Evolutionary conservation across 2,113 vertebrate species (phyloP), one percentile per base, ranked within the genome.

Genomic region (Periophthalmodon schlosseri): DNA sequence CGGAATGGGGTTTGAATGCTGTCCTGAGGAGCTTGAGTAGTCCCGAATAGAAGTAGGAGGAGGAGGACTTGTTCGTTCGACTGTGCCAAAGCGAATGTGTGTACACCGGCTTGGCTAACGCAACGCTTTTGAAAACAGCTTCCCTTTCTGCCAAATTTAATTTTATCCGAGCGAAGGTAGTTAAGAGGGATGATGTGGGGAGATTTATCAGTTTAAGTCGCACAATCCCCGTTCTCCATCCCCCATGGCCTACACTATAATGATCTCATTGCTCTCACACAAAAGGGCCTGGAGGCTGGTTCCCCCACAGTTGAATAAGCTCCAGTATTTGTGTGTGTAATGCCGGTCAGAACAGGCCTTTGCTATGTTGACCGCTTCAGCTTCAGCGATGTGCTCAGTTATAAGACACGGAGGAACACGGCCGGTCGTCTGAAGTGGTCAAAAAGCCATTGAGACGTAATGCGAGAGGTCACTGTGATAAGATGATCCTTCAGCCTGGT

Each of bases 221-320:
- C 69, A 79, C 63, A 73, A 82, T 78, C 82, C 79, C 78, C 76
- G 75, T 47, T 70, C 75, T 85, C 78, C 80, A 81, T 79, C 84
- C 78, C 72, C 68, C 71, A 72, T 70, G 49, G 72, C 80, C 75
- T 79, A 52, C 65, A 79, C 81, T 71, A 74, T 58, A 72, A 86
- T 91, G 86, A 90, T 73, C 81, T 91, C 84, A 92, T 86, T 84
- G 66, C 66, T 70, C 58, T 74, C 57, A 82, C 79, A 91, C 90
- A 91, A 91, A 44, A 88, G 91, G 87, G 86, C 84, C 83, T 82
- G 84, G 84, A 86, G 82, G 83, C 78, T 87, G 20, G 72, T 50
- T 85, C 87, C 75, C 63, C 80, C 81, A 58, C 58, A 69, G 82
- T 74, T 68, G 68, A 84, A 83, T 83, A 80, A 76, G 84, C 67